Evolutionary conservation across 2,797 vertebrate genomes (phyloP), one percentile per base, ranked within the genome.

Genomic region (Glossophaga mutica): DNA sequence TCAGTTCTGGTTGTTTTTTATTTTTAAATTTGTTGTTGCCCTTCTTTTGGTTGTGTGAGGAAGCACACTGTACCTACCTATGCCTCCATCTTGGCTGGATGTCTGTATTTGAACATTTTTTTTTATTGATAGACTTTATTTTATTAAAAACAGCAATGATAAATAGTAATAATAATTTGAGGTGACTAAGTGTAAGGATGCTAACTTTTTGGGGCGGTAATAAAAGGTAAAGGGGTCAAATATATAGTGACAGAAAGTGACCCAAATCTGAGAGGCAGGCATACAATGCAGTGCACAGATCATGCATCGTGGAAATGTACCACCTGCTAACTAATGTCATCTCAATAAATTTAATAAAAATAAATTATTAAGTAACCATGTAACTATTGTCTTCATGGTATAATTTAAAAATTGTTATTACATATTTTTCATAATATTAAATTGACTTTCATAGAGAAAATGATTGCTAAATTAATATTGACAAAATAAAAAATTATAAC

Each of bases 141-240:
- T 91, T 70, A 39, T 55, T 77, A 90, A 93, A 57, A 71, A 32
- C 34, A 65, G 50, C 10, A 68, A 71, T 8, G 50, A 22, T 37
- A 91, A 78, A 76, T 29, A 65, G 39, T 68, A 84, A 70, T 57
- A n/a, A 71, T 78, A 24, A 83, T 71, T 89, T 96, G 73, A 91
- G 32, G 48, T 57, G n/a, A 68, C 50, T 5, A 76, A 52, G 29
- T 87, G 1, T 16, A 52, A 32, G 2, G 22, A 34, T 50, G 44
- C 16, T 68, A 32, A 73, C 22, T 22, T 24, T 89, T 94, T 96
- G 3, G 57, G 62, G 62, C 29, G 29, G 62, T 65, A 65, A 32
- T 65, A 65, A 32, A 65, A 14, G 32, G 62, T 65, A 65, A n/a
- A 62, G 12, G 59, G 29, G 59, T 29, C 59, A 62, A 62, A 32